These are phyloP conservation scores for Athalia rosae DNA, from an alignment of 2,888 invertebrate genomes.

Conservation along the genomic window DNA sequence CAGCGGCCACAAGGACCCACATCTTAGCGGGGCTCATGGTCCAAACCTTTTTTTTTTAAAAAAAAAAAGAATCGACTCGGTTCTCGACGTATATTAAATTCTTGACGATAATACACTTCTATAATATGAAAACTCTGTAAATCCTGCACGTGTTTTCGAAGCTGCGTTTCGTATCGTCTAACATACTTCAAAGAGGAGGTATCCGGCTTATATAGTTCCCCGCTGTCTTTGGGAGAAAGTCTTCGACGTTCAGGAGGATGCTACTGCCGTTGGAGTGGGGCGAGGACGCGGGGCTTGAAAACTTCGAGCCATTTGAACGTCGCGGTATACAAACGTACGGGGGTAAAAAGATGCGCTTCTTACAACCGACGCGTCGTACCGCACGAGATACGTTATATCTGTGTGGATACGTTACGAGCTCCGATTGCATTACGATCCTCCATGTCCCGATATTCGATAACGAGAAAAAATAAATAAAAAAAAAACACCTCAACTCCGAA, in stretches of 20 bases:
- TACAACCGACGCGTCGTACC: conserved; percentile 1
- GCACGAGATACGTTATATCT: background rate
- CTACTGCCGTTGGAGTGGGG: conserved; percentile 44
- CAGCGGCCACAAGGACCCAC: conserved; percentile 65
- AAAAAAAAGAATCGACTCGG: too few relatives aligned
- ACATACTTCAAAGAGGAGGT: conserved; percentile 70
- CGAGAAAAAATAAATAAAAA: too few relatives aligned
- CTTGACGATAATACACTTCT: conserved; percentile 20
- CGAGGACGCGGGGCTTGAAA: conserved; percentile 46
- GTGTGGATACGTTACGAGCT: conserved; percentile 6
- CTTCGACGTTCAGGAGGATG: conserved; percentile 56
- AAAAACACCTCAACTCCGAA: too few relatives aligned
- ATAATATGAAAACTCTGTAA: conserved; percentile 22
- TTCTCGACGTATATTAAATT: too few relatives aligned
- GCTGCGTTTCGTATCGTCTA: conserved; percentile 64
- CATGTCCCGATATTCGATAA: too few relatives aligned
- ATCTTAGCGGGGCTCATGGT: conserved; percentile 63
- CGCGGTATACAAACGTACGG: conserved; percentile 59
- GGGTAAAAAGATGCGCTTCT: conserved; percentile 47
- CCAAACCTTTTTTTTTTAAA: conserved; percentile 30
- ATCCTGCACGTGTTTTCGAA: conserved; percentile 42
- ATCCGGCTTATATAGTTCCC: conserved; percentile 71
- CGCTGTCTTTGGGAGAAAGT: conserved; percentile 73
- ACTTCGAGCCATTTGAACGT: conserved; percentile 49
- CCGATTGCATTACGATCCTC: background rate